phyloP scores from a whole-genome alignment of 1,140 invertebrate genomes.

The Drosophila pandora region DNA sequence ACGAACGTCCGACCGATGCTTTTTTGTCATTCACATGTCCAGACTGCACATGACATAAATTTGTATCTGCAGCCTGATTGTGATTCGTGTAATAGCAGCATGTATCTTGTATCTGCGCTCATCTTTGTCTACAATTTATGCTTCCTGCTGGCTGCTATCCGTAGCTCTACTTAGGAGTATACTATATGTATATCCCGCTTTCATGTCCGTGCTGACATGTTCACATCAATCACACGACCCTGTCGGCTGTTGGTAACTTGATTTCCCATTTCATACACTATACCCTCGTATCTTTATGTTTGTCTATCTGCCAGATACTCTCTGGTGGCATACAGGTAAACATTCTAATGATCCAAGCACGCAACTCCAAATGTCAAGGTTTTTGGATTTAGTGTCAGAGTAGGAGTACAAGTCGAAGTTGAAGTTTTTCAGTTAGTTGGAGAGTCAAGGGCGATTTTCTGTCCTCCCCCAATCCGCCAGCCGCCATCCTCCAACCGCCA shows the following conservation, averaged over 20 bases:
- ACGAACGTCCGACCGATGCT: slow-evolving; percentile 16
- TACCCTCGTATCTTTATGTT: slow-evolving; percentile 2
- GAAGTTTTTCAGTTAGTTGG: slow-evolving; percentile 1
- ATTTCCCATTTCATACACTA: slow-evolving; percentile 54
- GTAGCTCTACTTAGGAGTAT: not conserved
- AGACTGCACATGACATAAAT: slow-evolving; percentile 72
- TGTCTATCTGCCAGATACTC: slow-evolving; percentile 13
- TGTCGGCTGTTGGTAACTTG: slow-evolving; percentile 52
- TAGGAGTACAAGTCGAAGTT: slow-evolving; percentile 11
- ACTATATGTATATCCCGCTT: slow-evolving; percentile 6
- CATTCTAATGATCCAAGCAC: slow-evolving; percentile 71
- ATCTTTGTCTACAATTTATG: slow-evolving; percentile 76
- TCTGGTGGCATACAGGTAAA: slow-evolving; percentile 49
- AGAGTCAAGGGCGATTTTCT: slow-evolving; percentile 46
- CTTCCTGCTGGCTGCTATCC: slow-evolving; percentile 49
- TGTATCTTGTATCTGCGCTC: slow-evolving; percentile 55
- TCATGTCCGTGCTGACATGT: slow-evolving; percentile 60
- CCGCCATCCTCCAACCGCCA: slow-evolving; percentile 43
- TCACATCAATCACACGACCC: slow-evolving; percentile 70
- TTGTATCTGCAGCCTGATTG: slow-evolving; percentile 67
- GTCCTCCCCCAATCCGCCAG: slow-evolving; percentile 35
- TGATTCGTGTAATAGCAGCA: slow-evolving; percentile 58
- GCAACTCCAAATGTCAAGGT: slow-evolving; percentile 61
- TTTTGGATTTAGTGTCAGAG: slow-evolving; percentile 5
- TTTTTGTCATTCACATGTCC: slow-evolving; percentile 62